Evolutionary conservation across 1,140 invertebrate genomes (phyloP).

Genomic region (Drosophila saltans): DNA sequence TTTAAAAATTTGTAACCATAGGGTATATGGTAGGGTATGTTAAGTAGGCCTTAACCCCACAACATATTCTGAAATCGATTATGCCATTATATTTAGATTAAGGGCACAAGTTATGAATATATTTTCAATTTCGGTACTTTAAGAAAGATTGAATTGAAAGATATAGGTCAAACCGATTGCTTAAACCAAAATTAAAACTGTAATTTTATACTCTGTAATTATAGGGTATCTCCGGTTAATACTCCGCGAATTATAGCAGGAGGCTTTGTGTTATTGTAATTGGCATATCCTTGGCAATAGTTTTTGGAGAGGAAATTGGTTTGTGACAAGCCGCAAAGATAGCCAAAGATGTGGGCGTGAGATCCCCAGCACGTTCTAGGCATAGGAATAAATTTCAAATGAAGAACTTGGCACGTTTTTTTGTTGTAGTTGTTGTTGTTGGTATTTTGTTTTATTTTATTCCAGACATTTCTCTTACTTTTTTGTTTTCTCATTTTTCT

Average conservation of each 20-base stretch:
- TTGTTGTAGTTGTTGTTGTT: slow-evolving; percentile 22
- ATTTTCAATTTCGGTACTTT: no score
- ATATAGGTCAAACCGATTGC: no score
- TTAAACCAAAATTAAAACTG: no score
- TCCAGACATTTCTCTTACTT: slow-evolving; percentile 32
- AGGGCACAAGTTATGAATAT: no score
- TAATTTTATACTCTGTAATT: no score
- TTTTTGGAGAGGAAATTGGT: slow-evolving; percentile 54
- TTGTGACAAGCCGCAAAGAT: slow-evolving; percentile 43
- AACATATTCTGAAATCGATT: no score
- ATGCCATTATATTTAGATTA: no score
- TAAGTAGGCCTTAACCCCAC: no score
- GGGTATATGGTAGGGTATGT: not conserved
- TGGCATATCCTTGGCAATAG: slow-evolving; percentile 42
- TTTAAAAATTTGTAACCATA: slow-evolving; percentile 7
- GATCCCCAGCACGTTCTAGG: slow-evolving; percentile 47
- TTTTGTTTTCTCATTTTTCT: slow-evolving; percentile 28
- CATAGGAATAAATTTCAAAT: slow-evolving; percentile 52
- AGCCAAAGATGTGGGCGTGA: slow-evolving; percentile 27
- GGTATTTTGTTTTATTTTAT: slow-evolving; percentile 14
- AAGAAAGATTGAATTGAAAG: no score
- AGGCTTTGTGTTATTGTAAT: slow-evolving; percentile 40
- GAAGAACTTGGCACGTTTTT: slow-evolving; percentile 46
- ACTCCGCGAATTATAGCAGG: not conserved
- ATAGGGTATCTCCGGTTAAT: not conserved